Conservation (phyloP, 1,140 invertebrate species). For the Trachelipus rathkii region DNA sequence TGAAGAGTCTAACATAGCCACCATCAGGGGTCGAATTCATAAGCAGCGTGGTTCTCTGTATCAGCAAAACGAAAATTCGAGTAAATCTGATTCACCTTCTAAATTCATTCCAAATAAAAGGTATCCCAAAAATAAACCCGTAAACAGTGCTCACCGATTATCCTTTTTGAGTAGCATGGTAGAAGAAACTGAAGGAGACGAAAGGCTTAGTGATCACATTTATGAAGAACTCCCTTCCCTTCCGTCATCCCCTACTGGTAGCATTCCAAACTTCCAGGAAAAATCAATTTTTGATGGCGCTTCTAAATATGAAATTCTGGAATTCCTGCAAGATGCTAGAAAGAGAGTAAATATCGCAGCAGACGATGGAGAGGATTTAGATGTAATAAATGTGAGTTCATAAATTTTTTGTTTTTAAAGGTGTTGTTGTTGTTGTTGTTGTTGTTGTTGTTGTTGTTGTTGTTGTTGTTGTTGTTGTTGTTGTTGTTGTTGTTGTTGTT, state of each 20-base stretch:
- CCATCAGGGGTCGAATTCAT: conserved; percentile 31
- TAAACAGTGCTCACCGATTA: conserved; percentile 12
- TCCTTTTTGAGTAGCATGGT: conserved; percentile 31
- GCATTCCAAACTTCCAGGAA: conserved; percentile 43
- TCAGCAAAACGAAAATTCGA: no score
- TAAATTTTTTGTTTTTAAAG: neutral
- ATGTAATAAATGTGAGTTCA: conserved; percentile 40
- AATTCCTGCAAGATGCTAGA: conserved; percentile 79
- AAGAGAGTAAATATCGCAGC: conserved; percentile 55
- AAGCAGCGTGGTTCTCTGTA: neutral
- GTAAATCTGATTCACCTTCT: no score
- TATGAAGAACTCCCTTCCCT: conserved; percentile 71
- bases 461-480: neutral
- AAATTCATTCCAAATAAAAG: neutral
- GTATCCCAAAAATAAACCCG: neutral
- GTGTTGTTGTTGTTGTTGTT: neutral
- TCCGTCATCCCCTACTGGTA: conserved; percentile 62
- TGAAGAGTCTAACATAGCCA: conserved; percentile 40
- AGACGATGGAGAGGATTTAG: conserved; percentile 53
- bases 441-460: neutral
- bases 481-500: neutral
- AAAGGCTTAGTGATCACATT: conserved; percentile 63
- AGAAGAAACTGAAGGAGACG: conserved; percentile 32
- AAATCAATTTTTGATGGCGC: conserved; percentile 76
- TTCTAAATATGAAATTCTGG: conserved; percentile 81